Conservation (phyloP, 2,113 vertebrate genomes). For the Archilochus colubris region DNA sequence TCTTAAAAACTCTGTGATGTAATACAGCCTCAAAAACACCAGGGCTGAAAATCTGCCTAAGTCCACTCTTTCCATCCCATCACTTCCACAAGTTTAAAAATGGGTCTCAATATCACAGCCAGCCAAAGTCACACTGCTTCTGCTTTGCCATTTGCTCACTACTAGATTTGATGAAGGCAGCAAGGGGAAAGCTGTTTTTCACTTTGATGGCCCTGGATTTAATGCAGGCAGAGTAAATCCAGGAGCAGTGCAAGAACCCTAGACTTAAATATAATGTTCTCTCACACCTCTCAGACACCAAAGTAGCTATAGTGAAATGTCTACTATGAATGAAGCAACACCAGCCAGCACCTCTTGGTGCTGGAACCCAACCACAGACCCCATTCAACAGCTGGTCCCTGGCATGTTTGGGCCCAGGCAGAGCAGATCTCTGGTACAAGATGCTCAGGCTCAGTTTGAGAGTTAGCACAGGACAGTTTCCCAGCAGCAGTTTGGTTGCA, state of each 20-base stretch:
- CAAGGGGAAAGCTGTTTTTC: not conserved
- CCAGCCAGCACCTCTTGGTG: not conserved
- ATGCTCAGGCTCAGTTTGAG: not conserved
- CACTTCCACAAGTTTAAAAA: not conserved
- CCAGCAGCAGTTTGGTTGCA: not conserved
- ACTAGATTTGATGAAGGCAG: not conserved
- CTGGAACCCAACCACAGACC: not conserved
- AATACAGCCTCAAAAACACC: rapidly evolving
- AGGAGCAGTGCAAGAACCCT: not conserved
- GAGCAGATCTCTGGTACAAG: not conserved
- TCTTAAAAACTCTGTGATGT: not conserved
- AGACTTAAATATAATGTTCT: not conserved
- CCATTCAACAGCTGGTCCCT: not conserved
- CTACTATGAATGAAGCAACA: rapidly evolving
- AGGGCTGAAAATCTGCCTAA: not conserved
- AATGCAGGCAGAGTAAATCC: not conserved
- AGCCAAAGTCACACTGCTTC: not conserved
- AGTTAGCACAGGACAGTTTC: not conserved
- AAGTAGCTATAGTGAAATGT: not conserved
- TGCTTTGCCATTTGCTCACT: not conserved
- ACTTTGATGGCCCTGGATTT: not conserved
- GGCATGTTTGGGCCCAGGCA: not conserved
- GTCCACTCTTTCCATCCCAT: not conserved
- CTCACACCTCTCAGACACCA: not conserved
- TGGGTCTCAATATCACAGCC: not conserved